Evolutionary conservation across 2,888 invertebrate genomes (phyloP).

Genomic region (Phymatocera aterrima): DNA sequence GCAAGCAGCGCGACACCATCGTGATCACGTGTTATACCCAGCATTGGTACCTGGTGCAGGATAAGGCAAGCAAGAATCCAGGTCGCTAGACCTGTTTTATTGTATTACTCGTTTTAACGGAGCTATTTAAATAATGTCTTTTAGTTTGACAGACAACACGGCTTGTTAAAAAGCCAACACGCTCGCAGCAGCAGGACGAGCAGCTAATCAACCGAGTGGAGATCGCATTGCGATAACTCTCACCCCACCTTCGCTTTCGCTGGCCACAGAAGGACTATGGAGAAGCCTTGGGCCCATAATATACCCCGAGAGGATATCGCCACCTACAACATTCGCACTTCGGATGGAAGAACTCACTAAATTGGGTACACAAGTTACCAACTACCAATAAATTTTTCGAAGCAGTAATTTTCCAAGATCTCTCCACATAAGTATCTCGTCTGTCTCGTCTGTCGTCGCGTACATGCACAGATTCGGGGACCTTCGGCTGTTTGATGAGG

Average conservation of each 20-base stretch:
- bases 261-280: slow-evolving; percentile 35
- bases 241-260: not conserved
- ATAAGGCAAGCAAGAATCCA: slow-evolving; percentile 43
- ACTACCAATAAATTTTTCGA: not conserved
- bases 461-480: not conserved
- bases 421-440: not conserved
- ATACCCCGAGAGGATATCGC: slow-evolving; percentile 24
- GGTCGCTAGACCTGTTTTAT: slow-evolving; percentile 48
- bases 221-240: slow-evolving; percentile 45
- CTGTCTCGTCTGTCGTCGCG: not conserved
- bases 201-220: slow-evolving; percentile 48
- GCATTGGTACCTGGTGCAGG: slow-evolving; percentile 30
- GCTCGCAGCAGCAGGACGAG: slow-evolving; percentile 47
- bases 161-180: slow-evolving; percentile 49
- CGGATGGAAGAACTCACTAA: not conserved
- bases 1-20: slow-evolving; percentile 5
- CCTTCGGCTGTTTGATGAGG: not conserved
- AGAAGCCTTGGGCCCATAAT: slow-evolving; percentile 35
- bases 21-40: slow-evolving; percentile 24
- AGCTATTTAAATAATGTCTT: slow-evolving; percentile 49
- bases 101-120: slow-evolving; percentile 44
- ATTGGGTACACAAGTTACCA: slow-evolving; percentile 11
- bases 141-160: slow-evolving; percentile 49
- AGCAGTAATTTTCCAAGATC: not conserved
- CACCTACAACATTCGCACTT: slow-evolving; percentile 39